Evolutionary conservation across 2,797 vertebrate species (phyloP).

Genomic region (Mus caroli): DNA sequence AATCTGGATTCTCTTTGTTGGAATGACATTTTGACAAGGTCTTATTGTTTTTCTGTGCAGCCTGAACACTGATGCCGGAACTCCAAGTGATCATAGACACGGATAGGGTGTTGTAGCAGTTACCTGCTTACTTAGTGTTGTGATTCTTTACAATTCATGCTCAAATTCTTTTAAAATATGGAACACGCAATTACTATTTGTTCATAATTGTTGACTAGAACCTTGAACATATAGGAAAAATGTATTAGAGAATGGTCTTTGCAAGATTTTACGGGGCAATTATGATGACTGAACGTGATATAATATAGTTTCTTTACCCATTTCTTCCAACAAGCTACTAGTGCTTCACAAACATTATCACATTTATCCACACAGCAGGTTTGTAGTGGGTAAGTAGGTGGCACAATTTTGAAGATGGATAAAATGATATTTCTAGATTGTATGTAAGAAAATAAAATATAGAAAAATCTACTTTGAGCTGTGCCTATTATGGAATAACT

Average conservation of each 20-base stretch:
- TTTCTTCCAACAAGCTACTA: slow-evolving; percentile 60
- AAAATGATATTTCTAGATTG: slow-evolving; percentile 61
- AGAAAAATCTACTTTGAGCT: slow-evolving; percentile 20
- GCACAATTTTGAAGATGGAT: slow-evolving; percentile 58
- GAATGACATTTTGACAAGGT: slow-evolving; percentile 85
- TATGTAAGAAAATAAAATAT: slow-evolving; percentile 61
- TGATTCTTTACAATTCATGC: slow-evolving; percentile 69
- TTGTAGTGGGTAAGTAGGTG: slow-evolving; percentile 60
- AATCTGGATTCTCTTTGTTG: slow-evolving; percentile 79
- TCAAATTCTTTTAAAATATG: slow-evolving; percentile 66
- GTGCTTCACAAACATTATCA: slow-evolving; percentile 64
- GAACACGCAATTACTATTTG: slow-evolving; percentile 54
- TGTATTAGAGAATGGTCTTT: slow-evolving; percentile 52
- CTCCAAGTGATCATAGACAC: slow-evolving; percentile 71
- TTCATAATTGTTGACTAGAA: slow-evolving; percentile 57
- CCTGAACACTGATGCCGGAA: slow-evolving; percentile 73
- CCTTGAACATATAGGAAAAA: slow-evolving; percentile 37
- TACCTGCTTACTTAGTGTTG: slow-evolving; percentile 67
- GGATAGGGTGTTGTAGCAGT: slow-evolving; percentile 69
- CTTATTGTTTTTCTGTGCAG: slow-evolving; percentile 82
- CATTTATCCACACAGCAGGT: slow-evolving; percentile 29
- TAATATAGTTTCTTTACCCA: slow-evolving; percentile 34
- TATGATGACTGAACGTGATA: slow-evolving; percentile 50
- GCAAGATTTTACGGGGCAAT: slow-evolving; percentile 59
- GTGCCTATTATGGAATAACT: slow-evolving; percentile 49